Evolutionary conservation across 2,888 invertebrate genomes (phyloP).

Genomic region (Artemia sp.): DNA sequence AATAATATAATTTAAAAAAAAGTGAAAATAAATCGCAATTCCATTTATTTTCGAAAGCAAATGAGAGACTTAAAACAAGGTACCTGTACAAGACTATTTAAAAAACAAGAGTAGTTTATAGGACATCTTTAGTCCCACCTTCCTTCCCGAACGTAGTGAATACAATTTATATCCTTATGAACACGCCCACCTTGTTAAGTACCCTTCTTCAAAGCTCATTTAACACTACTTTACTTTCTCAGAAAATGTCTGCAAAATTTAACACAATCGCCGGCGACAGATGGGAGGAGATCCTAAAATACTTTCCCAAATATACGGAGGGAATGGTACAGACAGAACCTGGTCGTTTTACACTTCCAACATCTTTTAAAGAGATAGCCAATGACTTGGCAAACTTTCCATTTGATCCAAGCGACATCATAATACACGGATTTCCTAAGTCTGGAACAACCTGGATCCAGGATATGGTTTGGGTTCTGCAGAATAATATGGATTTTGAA

Average conservation of each 20-base stretch:
- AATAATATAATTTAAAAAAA: no score
- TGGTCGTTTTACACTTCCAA: neutral
- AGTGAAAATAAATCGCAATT: no score
- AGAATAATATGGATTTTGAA: conserved; percentile 9
- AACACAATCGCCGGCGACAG: neutral
- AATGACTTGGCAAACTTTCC: conserved; percentile 13
- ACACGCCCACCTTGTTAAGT: no score
- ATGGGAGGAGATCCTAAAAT: neutral
- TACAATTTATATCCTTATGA: no score
- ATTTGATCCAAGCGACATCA: conserved; percentile 4
- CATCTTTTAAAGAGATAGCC: neutral
- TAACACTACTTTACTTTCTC: neutral
- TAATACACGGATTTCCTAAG: conserved; percentile 9
- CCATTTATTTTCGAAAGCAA: no score
- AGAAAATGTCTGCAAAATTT: conserved; percentile 9
- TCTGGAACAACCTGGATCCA: conserved; percentile 15
- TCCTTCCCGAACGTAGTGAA: no score
- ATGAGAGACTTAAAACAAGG: no score
- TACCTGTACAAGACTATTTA: no score
- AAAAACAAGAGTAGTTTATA: no score
- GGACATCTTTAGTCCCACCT: no score
- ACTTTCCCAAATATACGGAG: conserved; percentile 8
- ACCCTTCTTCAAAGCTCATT: neutral
- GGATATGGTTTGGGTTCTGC: conserved; percentile 14
- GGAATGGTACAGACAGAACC: conserved; percentile 11